Conservation (phyloP, 2,888 invertebrate species). For the Cheilosia variabilis region DNA sequence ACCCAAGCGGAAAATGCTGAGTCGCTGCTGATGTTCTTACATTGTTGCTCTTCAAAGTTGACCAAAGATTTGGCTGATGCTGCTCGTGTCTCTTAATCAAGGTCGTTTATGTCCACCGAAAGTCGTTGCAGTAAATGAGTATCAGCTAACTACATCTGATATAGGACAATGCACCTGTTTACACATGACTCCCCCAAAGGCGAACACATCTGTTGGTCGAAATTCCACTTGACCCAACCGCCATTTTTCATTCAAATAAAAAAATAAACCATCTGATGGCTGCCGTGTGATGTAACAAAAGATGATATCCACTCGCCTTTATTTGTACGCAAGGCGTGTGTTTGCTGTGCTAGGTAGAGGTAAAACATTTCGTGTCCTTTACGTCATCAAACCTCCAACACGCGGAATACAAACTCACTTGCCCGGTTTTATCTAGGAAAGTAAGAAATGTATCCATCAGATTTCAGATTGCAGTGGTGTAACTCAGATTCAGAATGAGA, state of each 20-base stretch:
- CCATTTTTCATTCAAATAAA: constrained; percentile 9
- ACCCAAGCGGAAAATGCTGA: too few species aligned
- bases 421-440: neutral
- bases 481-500: neutral
- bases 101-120: too few species aligned
- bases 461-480: neutral
- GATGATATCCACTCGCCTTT: constrained; percentile 8
- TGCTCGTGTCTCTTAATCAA: too few species aligned
- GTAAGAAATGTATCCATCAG: constrained; percentile 2
- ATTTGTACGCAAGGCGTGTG: neutral
- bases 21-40: too few species aligned
- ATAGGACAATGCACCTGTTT: neutral
- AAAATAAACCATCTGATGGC: constrained; percentile 31
- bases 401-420: neutral
- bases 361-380: constrained; percentile 26
- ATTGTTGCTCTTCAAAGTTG: too few species aligned
- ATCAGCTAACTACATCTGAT: neutral
- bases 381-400: constrained; percentile 41
- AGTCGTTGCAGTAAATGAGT: neutral
- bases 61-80: too few species aligned
- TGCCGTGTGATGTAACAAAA: constrained; percentile 21
- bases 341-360: neutral
- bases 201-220: constrained; percentile 1
- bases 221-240: neutral
- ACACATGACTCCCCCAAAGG: neutral